Base-by-base conservation (phyloP, 1,140 invertebrate genomes). In the Marisa cornuarietis region DNA sequence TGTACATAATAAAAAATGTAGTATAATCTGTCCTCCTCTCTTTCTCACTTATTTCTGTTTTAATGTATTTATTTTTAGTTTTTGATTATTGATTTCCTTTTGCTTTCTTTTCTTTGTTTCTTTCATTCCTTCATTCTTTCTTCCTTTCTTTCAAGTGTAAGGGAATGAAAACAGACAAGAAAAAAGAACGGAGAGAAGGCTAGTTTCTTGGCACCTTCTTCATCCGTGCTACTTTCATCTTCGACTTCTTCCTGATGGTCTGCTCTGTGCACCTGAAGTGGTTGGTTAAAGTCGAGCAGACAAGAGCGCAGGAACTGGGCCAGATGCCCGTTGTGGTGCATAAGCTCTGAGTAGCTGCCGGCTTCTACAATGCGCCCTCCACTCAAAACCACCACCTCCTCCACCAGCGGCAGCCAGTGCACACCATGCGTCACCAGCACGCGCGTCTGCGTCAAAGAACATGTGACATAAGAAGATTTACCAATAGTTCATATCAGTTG, bases 351-450 rank as follows among this genome's bases (percentile, higher is more conserved):
- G 66, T 89, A 97, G 11, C 94, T 95, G 68, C 96, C 96, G 68
- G 91, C 93, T 91, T 97, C 96, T 0, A 95, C 95, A 11, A 97
- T 93, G 86, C 94, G 92, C 9, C 96, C 96, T 85, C 96, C 93
- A 85, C 95, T 95, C 82, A 98, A 87, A 5, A 98, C 96, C 83
- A 97, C 90, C 71, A 98, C 96, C 81, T 95, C 93, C 91, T 98
- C 96, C 0, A 95, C 95, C 87, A 96, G 94, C 0, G 95, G 95
- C 81, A 98, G 92, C 85, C 89, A 89, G 49, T 88, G 87, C 22
- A 91, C 71, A 24, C 87, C 88, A 71, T 91, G 89, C 16, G 91
- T 91, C 0, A 90, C 89, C 51, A 91, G 77, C 76, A 91, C 78
- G 31, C 89, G 81, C 5, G 87, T 87, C 83, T 86, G 63, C 18